A percentile compares a stretch with the other conserved stretches of the same genome.
Conservation (phyloP, 2,888 invertebrate species). For the Chorisops tibialis region DNA sequence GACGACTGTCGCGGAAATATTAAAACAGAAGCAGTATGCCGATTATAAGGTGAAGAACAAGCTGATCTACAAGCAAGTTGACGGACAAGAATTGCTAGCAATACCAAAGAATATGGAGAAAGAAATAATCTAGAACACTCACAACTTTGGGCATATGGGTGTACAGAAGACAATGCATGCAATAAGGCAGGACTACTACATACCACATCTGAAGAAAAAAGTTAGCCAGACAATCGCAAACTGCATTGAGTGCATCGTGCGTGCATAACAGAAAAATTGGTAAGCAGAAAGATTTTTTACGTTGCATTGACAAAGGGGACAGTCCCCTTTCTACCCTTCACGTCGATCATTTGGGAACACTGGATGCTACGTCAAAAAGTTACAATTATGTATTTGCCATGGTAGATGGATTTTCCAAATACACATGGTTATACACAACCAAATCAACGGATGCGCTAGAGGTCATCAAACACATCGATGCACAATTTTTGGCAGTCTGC, state of each 20-base stretch:
- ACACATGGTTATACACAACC: neutral
- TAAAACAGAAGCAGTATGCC: too few relatives aligned
- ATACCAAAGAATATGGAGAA: conserved; percentile 30
- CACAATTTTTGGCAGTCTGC: conserved; percentile 43
- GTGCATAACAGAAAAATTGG: conserved; percentile 29
- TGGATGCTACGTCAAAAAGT: conserved; percentile 27
- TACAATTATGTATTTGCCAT: neutral
- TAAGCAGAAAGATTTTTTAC: conserved; percentile 29
- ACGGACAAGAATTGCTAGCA: conserved; percentile 5
- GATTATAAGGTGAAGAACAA: too few relatives aligned
- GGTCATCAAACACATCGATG: neutral
- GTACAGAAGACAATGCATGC: conserved; percentile 12
- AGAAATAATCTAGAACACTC: conserved; percentile 16
- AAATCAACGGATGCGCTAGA: neutral
- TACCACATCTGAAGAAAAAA: conserved; percentile 30
- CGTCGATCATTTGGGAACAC: conserved; percentile 28
- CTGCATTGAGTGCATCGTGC: conserved; percentile 28
- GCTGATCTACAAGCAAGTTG: too few relatives aligned
- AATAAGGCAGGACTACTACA: conserved; percentile 27
- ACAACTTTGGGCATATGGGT: conserved; percentile 26
- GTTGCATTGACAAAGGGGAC: conserved; percentile 30
- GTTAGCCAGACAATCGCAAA: conserved; percentile 25
- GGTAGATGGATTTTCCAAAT: neutral
- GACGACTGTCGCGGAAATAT: too few relatives aligned
- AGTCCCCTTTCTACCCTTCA: conserved; percentile 26